Evolutionary conservation across 2,888 invertebrate genomes (phyloP).

Genomic region (Brenthis daphne): DNA sequence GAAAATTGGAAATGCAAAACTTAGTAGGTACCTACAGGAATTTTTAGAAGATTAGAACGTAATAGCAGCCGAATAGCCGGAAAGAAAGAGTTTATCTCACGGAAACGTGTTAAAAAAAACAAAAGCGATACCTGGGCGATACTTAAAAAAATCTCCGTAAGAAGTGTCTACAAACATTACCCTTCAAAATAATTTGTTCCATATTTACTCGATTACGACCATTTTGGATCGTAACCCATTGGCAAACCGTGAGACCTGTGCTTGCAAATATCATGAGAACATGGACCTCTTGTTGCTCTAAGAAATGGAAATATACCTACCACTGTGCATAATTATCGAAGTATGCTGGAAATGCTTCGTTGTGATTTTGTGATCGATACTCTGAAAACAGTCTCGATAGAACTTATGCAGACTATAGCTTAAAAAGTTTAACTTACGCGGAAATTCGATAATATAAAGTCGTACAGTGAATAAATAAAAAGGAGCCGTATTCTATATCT

Average conservation of each 20-base stretch:
- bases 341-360: constrained; percentile 29
- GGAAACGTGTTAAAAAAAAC: constrained; percentile 38
- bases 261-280: constrained; percentile 42
- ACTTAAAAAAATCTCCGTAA: constrained; percentile 41
- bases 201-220: constrained; percentile 34
- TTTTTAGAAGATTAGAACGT: constrained; percentile 41
- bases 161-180: constrained; percentile 37
- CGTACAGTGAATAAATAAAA: too few relatives aligned
- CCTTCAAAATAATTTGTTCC: constrained; percentile 34
- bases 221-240: constrained; percentile 43
- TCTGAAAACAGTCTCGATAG: constrained; percentile 40
- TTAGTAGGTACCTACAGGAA: constrained; percentile 9
- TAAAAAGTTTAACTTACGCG: constrained; percentile 38
- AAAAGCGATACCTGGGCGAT: constrained; percentile 43
- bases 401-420: constrained; percentile 33
- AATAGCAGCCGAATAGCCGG: constrained; percentile 42
- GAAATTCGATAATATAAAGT: constrained; percentile 35
- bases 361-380: constrained; percentile 42
- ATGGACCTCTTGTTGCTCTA: constrained; percentile 9
- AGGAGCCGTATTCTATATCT: constrained; percentile 5
- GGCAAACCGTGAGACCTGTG: constrained; percentile 44
- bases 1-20: not conserved
- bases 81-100: constrained; percentile 39
- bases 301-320: constrained; percentile 37
- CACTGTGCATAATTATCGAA: constrained; percentile 42